Base-by-base conservation (phyloP, 2,113 vertebrate species). In the Hoplias malabaricus region DNA sequence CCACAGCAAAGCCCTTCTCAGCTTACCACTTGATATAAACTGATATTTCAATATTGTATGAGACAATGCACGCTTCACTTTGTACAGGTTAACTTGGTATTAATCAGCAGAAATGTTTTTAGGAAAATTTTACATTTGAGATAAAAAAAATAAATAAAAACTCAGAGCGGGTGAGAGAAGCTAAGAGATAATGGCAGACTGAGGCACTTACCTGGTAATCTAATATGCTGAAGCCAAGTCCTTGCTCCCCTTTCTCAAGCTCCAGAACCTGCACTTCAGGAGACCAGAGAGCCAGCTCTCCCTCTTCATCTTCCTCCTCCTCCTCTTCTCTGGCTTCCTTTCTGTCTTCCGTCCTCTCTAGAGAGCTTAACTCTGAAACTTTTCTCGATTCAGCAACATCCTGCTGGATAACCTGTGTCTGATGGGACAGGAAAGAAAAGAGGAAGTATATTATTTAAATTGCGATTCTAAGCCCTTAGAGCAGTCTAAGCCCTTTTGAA, bases 161-260 rank as follows among this genome's bases (percentile, higher is more conserved):
- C n/a, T n/a, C n/a, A n/a, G 38, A 31, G 23, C 23, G 43, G 27
- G 31, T 5, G 8, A 50, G 14, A 62, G 42, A 29, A 29, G 27
- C 4, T 61, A 56, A 54, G 19, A 38, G 0, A 21, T 0, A 23
- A 19, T 7, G n/a, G 56, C 33, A 19, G 68, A 29, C 0, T 23
- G 63, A 56, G 12, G 8, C 33, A 65, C 79, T 72, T 91, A 99
- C 98, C 96, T 98, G 96, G 80, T 99, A 99, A 83, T 99, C 98
- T 62, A 99, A 92, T 89, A 99, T 96, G 90, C 98, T 99, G 93
- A 99, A 99, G 83, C 98, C 98, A 16, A 99, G 92, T 46, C 97
- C 95, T 80, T 91, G 91, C 29, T 87, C 91, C 77, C 90, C 94
- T 81, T 99, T 99, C 68, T 94, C 87, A 68, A 99, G 90, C 83